Evolutionary conservation across 2,797 vertebrate species (phyloP).

Genomic region (Simalia tracyae): DNA sequence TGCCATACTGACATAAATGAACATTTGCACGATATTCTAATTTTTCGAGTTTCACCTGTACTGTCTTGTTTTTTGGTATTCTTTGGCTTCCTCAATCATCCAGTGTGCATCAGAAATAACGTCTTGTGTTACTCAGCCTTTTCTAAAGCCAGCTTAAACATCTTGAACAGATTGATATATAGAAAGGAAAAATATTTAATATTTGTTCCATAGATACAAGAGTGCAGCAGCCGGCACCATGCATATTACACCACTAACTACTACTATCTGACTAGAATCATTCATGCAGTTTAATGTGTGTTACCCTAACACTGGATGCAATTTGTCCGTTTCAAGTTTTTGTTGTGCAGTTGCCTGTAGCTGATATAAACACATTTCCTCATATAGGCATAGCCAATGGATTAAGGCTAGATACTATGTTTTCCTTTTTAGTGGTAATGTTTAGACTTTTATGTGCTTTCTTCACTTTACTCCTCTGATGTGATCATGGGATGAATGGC

Average conservation of each 20-base stretch:
- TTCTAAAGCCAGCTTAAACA: neutral
- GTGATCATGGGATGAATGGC: neutral
- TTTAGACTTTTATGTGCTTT: neutral
- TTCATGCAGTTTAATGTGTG: neutral
- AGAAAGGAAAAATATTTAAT: neutral
- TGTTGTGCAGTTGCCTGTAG: neutral
- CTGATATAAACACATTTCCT: neutral
- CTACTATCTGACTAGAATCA: neutral
- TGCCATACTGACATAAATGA: no score
- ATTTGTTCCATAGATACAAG: neutral
- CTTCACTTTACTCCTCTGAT: neutral
- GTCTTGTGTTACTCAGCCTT: neutral
- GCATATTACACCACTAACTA: neutral
- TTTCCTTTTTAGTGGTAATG: neutral
- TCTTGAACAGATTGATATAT: neutral
- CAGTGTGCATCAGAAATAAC: neutral
- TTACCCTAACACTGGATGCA: neutral
- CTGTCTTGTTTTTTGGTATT: neutral
- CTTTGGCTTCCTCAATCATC: neutral
- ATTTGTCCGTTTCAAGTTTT: neutral
- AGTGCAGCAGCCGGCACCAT: neutral
- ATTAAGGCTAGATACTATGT: neutral
- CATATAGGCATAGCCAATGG: neutral
- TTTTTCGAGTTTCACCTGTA: no score
- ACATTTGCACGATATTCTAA: no score